Base-by-base conservation (phyloP, 1,140 invertebrate species). In the Drosophila punjabiensis region DNA sequence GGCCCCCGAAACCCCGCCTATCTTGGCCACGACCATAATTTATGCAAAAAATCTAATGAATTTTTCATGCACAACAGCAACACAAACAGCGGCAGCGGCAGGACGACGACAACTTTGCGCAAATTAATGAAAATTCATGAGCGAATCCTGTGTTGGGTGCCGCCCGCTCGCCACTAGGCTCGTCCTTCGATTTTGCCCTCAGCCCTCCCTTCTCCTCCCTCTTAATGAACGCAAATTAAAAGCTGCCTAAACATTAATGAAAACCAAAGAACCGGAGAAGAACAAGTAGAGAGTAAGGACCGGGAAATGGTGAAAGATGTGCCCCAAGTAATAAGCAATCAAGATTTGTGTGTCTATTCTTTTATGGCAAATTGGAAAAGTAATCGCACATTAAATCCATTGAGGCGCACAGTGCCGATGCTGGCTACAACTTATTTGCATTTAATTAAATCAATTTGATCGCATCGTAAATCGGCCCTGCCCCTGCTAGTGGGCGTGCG, bases 101-200 rank as follows among this genome's bases (percentile, higher is more conserved):
- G 55, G 55, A 58, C 35, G 50, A 66, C 59, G 50, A 66, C 59
- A 64, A 35, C 58, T 61, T 59, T 33, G 73, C 35, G 59, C 50
- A 79, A 88, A 88, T 88, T 88, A 88, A 88, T 88, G 85, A 88
- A 88, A 88, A 88, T 88, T 88, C 85, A 88, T 89, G 85, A 88
- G 80, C 74, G 80, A 79, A 76, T 81, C 77, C 68, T 45, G 62
- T 35, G 61, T 53, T 33, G 32, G 52, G 32, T 67, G 30, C 76
- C 13, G 41, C 24, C 24, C 24, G 24, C 24, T 24, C 24, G 24
- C 28, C 20, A 66, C 41, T 30, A 32, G 37, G 63, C 63, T 45
- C 52, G 9, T 47, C 47, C 48, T 53, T 74, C 62, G 37, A 59
- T 58, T 52, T 70, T 2, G 11, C 48, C 9, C 9, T 13, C 30